These are phyloP conservation scores for Ornithorhynchus anatinus DNA, from an alignment of 2,113 vertebrate genomes.

Conservation along the genomic window DNA sequence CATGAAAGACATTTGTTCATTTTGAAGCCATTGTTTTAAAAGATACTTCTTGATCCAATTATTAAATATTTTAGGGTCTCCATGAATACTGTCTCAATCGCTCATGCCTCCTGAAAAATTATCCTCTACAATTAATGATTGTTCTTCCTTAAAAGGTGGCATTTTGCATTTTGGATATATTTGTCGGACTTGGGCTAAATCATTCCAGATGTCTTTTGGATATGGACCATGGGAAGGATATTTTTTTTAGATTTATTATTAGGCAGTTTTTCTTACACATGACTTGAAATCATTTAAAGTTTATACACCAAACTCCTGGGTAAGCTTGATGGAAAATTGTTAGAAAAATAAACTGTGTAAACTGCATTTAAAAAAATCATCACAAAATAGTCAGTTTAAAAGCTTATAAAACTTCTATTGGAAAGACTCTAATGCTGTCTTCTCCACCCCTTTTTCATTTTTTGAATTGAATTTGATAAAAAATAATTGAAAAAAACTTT, in stretches of 20 bases:
- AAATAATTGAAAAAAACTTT: not conserved
- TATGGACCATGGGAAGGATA: slow-evolving; percentile 6
- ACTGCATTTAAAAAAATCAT: not conserved
- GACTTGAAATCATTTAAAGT: slow-evolving; percentile 11
- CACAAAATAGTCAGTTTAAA: slow-evolving; percentile 7
- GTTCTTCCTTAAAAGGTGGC: not conserved
- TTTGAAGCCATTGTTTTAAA: too few species aligned
- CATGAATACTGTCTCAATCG: not conserved
- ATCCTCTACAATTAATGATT: not conserved
- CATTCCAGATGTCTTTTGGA: slow-evolving; percentile 15
- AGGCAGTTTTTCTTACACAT: slow-evolving; percentile 6
- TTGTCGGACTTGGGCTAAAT: slow-evolving; percentile 1
- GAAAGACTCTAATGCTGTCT: not conserved
- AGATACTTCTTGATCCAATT: not conserved
- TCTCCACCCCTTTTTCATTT: not conserved
- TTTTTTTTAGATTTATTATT: slow-evolving; percentile 21
- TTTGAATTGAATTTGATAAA: slow-evolving; percentile 9
- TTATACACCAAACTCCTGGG: too few species aligned
- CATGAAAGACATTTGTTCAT: too few species aligned
- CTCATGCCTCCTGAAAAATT: not conserved
- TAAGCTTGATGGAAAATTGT: not conserved
- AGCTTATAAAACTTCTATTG: not conserved
- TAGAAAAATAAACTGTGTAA: slow-evolving; percentile 22
- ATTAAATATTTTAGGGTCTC: not conserved
- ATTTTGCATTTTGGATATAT: not conserved